Evolutionary conservation across 2,888 invertebrate genomes (phyloP), one percentile per base, ranked within the genome.

Genomic region (Enoplolaimus lenunculus): DNA sequence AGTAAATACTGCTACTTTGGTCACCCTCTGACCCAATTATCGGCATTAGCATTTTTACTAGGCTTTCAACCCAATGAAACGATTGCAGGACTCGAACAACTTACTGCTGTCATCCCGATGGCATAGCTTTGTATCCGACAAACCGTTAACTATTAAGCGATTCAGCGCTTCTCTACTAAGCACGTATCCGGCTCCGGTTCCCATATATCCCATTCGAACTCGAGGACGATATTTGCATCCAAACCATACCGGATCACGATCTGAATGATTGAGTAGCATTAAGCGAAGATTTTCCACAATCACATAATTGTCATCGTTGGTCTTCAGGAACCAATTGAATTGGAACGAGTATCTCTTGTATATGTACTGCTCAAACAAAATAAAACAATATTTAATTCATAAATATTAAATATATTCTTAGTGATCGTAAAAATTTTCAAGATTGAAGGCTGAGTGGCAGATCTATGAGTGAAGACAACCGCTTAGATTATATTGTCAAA

Each of bases 251-350:
- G 92, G 88, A 0, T 88, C 87, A 0, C 85, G 84, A 0, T 89
- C 85, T 76, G 87, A 86, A 78, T 90, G 87, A 0, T 88, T 86
- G 34, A 88, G 86, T 30, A 95, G 81, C 88, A 95, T 88, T 78
- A 89, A 90, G n/a, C 97, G 86, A 60, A 98, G 84, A 82, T 98
- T 98, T 82, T 98, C 97, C 59, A 98, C 87, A 60, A 98, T 86
- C 33, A 94, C 91, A 81, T 92, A 95, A 0, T 81, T 95, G 79
- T 97, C 95, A 82, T 97, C 97, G 79, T 97, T 97, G 26, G 97
- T 95, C 81, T 98, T 98, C 77, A 95, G 84, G 81, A 98, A 95
- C 83, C 83, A 84, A 72, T 84, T 84, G 71, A 79, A 82, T 30
- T 83, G 79, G 67, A 83, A 72, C 0, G 78, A 70, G 70, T 81